These are phyloP conservation scores for Oriolus oriolus DNA, from an alignment of 2,113 vertebrate genomes.

Conservation along the genomic window DNA sequence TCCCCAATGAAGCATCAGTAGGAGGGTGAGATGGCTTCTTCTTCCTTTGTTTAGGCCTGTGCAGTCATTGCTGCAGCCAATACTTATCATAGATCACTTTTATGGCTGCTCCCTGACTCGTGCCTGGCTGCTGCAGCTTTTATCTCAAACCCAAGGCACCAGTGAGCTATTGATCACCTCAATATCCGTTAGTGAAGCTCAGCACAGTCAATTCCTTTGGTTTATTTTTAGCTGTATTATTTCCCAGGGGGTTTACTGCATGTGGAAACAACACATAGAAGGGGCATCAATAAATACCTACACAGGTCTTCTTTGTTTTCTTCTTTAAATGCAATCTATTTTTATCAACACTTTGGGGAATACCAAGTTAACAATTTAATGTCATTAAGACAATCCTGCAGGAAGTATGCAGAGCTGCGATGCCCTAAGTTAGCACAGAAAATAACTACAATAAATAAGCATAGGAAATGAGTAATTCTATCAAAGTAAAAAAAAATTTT, in stretches of 20 bases:
- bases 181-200: neutral
- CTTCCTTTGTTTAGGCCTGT: neutral
- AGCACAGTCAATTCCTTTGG: neutral
- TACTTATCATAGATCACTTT: neutral
- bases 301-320: neutral
- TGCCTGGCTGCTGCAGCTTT: conserved; percentile 2
- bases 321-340: neutral
- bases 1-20: neutral
- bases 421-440: neutral
- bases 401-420: neutral
- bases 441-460: neutral
- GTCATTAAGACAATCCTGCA: neutral
- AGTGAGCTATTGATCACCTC: neutral
- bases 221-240: conserved; percentile 14
- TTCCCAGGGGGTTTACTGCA: neutral
- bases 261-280: neutral
- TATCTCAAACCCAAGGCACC: neutral
- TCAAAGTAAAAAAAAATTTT: neutral
- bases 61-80: neutral
- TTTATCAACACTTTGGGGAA: neutral
- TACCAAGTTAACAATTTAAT: neutral
- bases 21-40: neutral
- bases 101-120: neutral
- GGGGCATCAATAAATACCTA: neutral
- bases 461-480: neutral